Percentiles rank a stretch among this genome's conserved stretches.
These are phyloP conservation scores for Sebastes kiyomatsui DNA, from an alignment of 2,797 vertebrate species.

Conservation along the genomic window DNA sequence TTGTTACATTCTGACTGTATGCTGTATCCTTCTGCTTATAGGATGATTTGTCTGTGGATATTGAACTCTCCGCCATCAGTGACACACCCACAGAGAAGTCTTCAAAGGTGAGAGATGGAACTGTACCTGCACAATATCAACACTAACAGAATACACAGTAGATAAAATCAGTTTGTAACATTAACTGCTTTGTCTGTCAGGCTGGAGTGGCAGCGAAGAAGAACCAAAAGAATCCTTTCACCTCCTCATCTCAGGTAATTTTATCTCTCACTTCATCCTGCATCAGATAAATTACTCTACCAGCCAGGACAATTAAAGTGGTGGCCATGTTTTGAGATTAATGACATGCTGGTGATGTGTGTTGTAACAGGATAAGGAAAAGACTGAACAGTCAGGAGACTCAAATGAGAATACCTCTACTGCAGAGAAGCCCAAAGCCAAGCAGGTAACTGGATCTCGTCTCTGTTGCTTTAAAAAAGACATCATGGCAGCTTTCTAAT, in stretches of 20 bases:
- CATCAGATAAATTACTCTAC: neutral
- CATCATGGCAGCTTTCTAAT: neutral
- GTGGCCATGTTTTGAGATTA: neutral
- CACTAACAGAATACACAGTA: neutral
- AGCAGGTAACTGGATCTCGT: constrained; percentile 50
- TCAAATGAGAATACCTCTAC: constrained; percentile 24
- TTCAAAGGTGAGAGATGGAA: constrained; percentile 49
- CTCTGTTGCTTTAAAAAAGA: neutral
- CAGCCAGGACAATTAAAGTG: rapidly evolving
- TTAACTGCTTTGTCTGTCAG: constrained; percentile 27
- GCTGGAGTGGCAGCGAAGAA: constrained; percentile 47
- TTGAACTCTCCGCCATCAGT: constrained; percentile 43
- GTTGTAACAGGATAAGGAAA: constrained; percentile 56
- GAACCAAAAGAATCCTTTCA: constrained; percentile 61
- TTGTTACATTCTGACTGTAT: neutral
- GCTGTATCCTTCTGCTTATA: constrained; percentile 31
- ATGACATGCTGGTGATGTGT: neutral
- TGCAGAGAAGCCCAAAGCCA: constrained; percentile 56
- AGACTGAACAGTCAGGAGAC: constrained; percentile 27
- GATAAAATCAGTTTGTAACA: neutral
- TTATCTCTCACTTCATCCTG: neutral
- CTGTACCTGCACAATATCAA: neutral
- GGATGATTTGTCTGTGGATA: constrained; percentile 60
- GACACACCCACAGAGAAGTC: constrained; percentile 53
- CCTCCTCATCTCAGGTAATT: constrained; percentile 55